Evolutionary conservation across 2,888 invertebrate genomes (phyloP).

Genomic region (Drosophila colorata): DNA sequence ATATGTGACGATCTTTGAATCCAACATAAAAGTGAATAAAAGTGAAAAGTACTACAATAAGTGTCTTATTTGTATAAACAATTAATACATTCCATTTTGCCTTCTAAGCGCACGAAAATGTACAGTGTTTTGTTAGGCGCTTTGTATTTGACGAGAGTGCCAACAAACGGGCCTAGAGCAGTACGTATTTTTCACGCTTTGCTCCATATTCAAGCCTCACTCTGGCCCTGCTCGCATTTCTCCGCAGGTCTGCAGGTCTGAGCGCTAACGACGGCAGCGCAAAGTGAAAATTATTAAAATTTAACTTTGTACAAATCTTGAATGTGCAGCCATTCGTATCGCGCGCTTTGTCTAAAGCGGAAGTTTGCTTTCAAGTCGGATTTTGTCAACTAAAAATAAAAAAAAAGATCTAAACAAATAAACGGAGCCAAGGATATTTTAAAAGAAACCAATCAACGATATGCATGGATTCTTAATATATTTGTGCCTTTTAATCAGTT

Average conservation of each 20-base stretch:
- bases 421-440: conserved; percentile 41
- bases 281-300: conserved; percentile 77
- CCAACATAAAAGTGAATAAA: conserved; percentile 58
- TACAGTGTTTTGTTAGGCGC: conserved; percentile 2
- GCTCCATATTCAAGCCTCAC: conserved; percentile 65
- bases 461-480: conserved; percentile 66
- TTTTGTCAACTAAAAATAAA: conserved; percentile 20
- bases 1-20: conserved; percentile 5
- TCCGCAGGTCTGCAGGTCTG: conserved; percentile 22
- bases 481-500: conserved; percentile 66
- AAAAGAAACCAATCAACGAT: conserved; percentile 15
- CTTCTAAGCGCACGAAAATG: conserved; percentile 3
- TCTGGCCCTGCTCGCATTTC: conserved; percentile 51
- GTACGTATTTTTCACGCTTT: conserved; percentile 69
- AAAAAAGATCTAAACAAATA: conserved; percentile 11
- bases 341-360: conserved; percentile 63
- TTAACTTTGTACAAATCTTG: conserved; percentile 58
- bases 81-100: conserved; percentile 49
- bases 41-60: background rate
- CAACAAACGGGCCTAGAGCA: conserved; percentile 20
- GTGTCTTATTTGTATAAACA: conserved; percentile 45
- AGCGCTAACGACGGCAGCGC: conserved; percentile 15
- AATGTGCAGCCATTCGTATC: conserved; percentile 70
- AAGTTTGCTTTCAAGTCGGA: conserved; percentile 43
- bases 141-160: conserved; percentile 29